phyloP scores from a whole-genome alignment of 2,113 vertebrate species.

The Sinocyclocheilus anshuiensis region DNA sequence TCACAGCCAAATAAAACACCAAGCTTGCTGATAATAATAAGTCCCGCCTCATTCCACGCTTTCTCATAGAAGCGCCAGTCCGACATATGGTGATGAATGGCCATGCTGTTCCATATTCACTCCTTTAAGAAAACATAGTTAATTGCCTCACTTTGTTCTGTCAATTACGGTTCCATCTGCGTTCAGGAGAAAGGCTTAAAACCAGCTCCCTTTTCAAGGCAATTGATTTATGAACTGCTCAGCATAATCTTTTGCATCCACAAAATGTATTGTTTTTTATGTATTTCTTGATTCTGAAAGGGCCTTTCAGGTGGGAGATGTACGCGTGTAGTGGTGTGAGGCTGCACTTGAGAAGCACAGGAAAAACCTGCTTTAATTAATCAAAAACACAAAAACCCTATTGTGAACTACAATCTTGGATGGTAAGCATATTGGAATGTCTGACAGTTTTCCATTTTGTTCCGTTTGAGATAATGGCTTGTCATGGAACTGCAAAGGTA shows the following conservation, averaged over 20 bases:
- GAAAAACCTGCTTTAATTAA: slow-evolving; percentile 55
- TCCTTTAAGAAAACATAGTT: slow-evolving; percentile 62
- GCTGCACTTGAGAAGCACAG: slow-evolving; percentile 32
- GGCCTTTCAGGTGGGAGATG: slow-evolving; percentile 53
- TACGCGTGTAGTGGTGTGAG: slow-evolving; percentile 54
- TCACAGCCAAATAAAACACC: background rate
- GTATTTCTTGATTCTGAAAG: slow-evolving; percentile 47
- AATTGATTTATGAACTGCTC: slow-evolving; percentile 72
- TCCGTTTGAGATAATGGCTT: background rate
- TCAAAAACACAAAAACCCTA: slow-evolving; percentile 30
- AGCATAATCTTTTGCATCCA: slow-evolving; percentile 57
- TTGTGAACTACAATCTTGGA: slow-evolving; percentile 14
- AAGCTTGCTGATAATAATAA: slow-evolving; percentile 37
- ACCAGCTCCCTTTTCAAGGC: slow-evolving; percentile 47
- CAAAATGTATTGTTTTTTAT: slow-evolving; percentile 28
- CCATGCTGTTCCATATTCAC: slow-evolving; percentile 42
- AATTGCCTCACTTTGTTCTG: slow-evolving; percentile 72
- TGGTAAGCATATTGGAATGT: background rate
- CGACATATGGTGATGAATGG: slow-evolving; percentile 64
- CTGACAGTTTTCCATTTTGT: slow-evolving; percentile 18
- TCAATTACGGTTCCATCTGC: slow-evolving; percentile 63
- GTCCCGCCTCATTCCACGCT: background rate
- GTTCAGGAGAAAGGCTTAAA: slow-evolving; percentile 59
- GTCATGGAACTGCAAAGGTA: background rate
- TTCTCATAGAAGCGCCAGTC: slow-evolving; percentile 13